These are phyloP conservation scores for Seriola aureovittata DNA, from an alignment of 2,113 vertebrate species.

Conservation along the genomic window DNA sequence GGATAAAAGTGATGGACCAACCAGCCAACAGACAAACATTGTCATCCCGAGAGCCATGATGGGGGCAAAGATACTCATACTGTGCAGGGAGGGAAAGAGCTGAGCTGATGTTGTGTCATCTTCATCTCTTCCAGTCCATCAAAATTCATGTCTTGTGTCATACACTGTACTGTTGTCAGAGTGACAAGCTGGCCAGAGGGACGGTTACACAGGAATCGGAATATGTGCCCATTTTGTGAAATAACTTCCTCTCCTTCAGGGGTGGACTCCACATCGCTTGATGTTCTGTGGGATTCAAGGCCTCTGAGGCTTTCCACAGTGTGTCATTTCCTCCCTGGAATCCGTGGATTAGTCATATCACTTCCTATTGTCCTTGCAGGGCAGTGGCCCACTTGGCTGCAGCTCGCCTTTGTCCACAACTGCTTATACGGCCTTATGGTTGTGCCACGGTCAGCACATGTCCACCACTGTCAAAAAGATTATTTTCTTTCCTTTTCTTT, in stretches of 20 bases:
- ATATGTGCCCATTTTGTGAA: slow-evolving; percentile 50
- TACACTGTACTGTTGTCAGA: slow-evolving; percentile 24
- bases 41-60: neutral
- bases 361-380: slow-evolving; percentile 79
- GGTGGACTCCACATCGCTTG: slow-evolving; percentile 45
- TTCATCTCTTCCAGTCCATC: slow-evolving; percentile 37
- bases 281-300: slow-evolving; percentile 73
- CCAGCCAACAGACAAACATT: neutral
- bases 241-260: slow-evolving; percentile 58
- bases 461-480: slow-evolving; percentile 45
- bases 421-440: slow-evolving; percentile 42
- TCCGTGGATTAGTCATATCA: slow-evolving; percentile 76
- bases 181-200: slow-evolving; percentile 31
- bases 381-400: slow-evolving; percentile 60
- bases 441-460: slow-evolving; percentile 53
- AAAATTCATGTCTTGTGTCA: slow-evolving; percentile 43
- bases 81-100: neutral
- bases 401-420: slow-evolving; percentile 52
- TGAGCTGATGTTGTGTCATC: slow-evolving; percentile 11
- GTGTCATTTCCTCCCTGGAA: slow-evolving; percentile 81
- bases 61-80: neutral
- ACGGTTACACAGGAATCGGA: slow-evolving; percentile 35
- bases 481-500: slow-evolving; percentile 24
- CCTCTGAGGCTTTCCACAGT: slow-evolving; percentile 75
- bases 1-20: neutral